Evolutionary conservation across 1,140 invertebrate genomes (phyloP).

Genomic region (Drosophila elegans): DNA sequence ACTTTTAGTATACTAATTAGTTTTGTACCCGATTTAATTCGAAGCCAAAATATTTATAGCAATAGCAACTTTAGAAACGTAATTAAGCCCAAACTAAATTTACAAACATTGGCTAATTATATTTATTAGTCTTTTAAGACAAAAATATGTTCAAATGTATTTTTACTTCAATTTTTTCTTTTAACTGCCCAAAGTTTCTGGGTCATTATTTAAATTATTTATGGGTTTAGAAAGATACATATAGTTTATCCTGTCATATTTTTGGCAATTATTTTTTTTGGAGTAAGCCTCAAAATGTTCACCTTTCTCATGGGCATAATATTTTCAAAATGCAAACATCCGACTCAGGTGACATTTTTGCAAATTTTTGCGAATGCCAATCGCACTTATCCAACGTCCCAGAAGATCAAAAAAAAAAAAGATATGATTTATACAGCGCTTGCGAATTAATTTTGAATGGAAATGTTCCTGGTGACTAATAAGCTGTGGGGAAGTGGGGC

Average conservation of each 20-base stretch:
- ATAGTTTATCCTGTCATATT: not conserved
- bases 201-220: not conserved
- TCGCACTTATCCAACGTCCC: slow-evolving; percentile 40
- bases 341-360: slow-evolving; percentile 46
- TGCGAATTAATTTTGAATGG: slow-evolving; percentile 41
- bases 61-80: not conserved
- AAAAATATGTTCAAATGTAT: too few relatives aligned
- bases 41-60: too few relatives aligned
- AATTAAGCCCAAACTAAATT: not conserved
- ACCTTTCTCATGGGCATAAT: slow-evolving; percentile 25
- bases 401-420: slow-evolving; percentile 3
- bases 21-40: too few relatives aligned
- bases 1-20: too few relatives aligned
- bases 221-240: not conserved
- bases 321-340: slow-evolving; percentile 39
- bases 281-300: slow-evolving; percentile 9
- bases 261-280: not conserved
- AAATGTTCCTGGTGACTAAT: slow-evolving; percentile 46
- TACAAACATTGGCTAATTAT: not conserved
- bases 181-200: too few relatives aligned
- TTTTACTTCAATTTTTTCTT: too few relatives aligned
- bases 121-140: too few relatives aligned
- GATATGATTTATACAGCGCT: slow-evolving; percentile 38
- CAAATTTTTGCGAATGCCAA: slow-evolving; percentile 49
- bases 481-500: slow-evolving; percentile 18